Evolutionary conservation across 2,888 invertebrate species (phyloP), one percentile per base, ranked within the genome.

Genomic region (Xestia rhomboidea): DNA sequence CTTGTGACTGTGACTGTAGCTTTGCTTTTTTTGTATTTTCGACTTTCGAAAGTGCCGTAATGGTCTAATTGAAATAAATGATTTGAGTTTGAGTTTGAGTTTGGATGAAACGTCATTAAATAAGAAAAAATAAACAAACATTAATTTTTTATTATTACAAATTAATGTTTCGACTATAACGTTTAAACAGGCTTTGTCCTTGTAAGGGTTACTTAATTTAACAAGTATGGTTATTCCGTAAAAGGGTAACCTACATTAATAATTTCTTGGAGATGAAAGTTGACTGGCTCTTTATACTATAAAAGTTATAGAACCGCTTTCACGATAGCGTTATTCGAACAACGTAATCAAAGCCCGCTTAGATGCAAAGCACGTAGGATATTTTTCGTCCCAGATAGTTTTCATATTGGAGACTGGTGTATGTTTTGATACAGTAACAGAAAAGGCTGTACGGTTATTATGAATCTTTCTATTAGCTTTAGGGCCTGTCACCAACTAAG

Each of bases 231-330:
- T n/a, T 5, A 10, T n/a, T 68, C 46, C 38, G 1, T 49, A 24
- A 1, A 73, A 11, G 41, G 54, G 18, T 57, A n/a, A n/a, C 2
- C 18, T 30, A 38, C 24, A 13, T 77, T 15, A 15, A 30, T 18
- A 21, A 41, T 30, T 51, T 41, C 21, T 60, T 46, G n/a, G 10
- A 41, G n/a, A 72, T 34, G 44, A 77, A 72, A 77, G 73, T 38
- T 72, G 62, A n/a, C 72, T 70, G 10, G 2, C 44, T 27, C 24
- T 34, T 34, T 30, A n/a, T 13, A 38, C 0, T 30, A 5, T 41
- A 46, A 6, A 41, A 60, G 21, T 15, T 44, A n/a, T 2, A 21
- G 2, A 44, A 71, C 71, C 15, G 71, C 80, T 71, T 71, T 79
- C 80, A 71, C 34, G 15, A 27, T 8, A 62, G 24, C 5, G 24